Percentiles rank a stretch among this genome's conserved stretches.
phyloP scores from a whole-genome alignment of 2,797 vertebrate genomes.

The Tenualosa ilisha region DNA sequence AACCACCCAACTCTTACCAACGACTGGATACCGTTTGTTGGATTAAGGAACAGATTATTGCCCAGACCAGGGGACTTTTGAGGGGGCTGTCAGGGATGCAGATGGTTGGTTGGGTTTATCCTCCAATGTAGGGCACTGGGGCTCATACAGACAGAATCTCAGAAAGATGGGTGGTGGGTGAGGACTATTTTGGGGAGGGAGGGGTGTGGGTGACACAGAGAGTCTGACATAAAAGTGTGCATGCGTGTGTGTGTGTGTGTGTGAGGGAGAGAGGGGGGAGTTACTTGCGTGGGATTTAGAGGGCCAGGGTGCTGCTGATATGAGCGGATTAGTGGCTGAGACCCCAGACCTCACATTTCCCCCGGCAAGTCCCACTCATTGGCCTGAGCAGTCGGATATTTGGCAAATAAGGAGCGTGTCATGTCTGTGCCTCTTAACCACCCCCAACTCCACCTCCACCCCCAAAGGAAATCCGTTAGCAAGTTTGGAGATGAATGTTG shows the following conservation, averaged over 20 bases:
- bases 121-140: constrained; percentile 45
- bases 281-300: not conserved
- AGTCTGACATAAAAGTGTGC: not conserved
- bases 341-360: not conserved
- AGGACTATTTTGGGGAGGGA: not conserved
- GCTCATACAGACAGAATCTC: constrained; percentile 20
- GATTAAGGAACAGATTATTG: constrained; percentile 44
- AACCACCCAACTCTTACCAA: not conserved
- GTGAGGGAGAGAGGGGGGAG: not conserved
- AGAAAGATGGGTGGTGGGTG: constrained; percentile 14
- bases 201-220: not conserved
- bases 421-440: not conserved
- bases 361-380: not conserved
- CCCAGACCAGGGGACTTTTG: constrained; percentile 29
- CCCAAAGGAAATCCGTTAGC: not conserved
- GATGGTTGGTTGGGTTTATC: constrained; percentile 44
- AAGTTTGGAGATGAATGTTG: constrained; percentile 11
- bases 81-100: constrained; percentile 28
- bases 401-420: not conserved
- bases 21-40: constrained; percentile 28
- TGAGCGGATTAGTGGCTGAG: constrained; percentile 28
- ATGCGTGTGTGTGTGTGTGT: too few relatives aligned
- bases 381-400: not conserved
- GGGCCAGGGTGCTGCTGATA: constrained; percentile 22
- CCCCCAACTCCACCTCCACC: not conserved